These are phyloP conservation scores for Thunnus maccoyii DNA, from an alignment of 2,113 vertebrate genomes.

Conservation along the genomic window DNA sequence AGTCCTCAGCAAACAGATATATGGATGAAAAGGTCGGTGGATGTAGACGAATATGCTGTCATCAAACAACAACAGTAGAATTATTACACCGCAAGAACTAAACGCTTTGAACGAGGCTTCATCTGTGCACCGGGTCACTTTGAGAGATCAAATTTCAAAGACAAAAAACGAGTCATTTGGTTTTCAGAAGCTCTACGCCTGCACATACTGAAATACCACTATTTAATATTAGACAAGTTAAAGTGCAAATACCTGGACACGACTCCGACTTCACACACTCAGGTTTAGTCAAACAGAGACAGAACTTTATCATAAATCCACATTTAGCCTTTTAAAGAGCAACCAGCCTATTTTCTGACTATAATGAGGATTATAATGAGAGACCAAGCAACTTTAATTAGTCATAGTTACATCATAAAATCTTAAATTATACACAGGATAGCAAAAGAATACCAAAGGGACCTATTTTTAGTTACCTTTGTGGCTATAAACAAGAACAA, in stretches of 20 bases:
- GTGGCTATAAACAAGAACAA: slow-evolving; percentile 1
- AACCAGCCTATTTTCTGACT: neutral
- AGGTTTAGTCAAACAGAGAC: neutral
- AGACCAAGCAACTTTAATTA: slow-evolving; percentile 1
- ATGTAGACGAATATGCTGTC: neutral
- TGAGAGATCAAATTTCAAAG: no score
- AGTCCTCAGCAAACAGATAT: neutral
- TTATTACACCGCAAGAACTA: neutral
- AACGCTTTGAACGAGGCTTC: neutral
- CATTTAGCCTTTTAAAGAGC: neutral
- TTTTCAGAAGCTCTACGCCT: neutral
- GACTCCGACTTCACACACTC: neutral
- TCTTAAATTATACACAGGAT: neutral
- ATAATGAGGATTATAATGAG: neutral
- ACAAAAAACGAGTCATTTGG: no score
- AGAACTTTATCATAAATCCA: neutral
- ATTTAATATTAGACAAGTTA: no score
- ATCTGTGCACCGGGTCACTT: neutral
- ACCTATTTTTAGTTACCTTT: slow-evolving; percentile 11
- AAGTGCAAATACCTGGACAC: neutral
- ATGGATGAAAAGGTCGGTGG: neutral
- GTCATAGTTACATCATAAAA: slow-evolving; percentile 30
- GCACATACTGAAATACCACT: neutral
- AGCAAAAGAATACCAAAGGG: slow-evolving; percentile 10
- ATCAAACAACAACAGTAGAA: neutral